Percentiles rank a stretch among this genome's conserved stretches.
Conservation (phyloP, 2,888 invertebrate genomes). For the Selenia dentaria region DNA sequence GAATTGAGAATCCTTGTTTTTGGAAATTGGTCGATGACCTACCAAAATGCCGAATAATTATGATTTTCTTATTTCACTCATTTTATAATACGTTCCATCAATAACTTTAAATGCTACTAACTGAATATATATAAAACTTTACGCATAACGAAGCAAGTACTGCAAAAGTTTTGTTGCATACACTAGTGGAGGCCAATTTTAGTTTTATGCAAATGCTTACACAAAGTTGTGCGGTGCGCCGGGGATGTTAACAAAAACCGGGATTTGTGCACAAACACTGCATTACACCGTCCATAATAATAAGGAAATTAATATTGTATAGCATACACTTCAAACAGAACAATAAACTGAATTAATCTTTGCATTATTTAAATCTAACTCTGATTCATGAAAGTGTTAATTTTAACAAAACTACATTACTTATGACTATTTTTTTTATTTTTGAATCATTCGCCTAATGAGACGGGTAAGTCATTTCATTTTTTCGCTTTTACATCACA, state of each 20-base stretch:
- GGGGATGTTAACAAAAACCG: slow-evolving; percentile 32
- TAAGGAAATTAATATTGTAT: slow-evolving; percentile 15
- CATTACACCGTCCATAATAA: slow-evolving; percentile 8
- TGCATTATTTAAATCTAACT: slow-evolving; percentile 1
- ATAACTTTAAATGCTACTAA: slow-evolving; percentile 21
- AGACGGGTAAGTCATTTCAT: too few species aligned
- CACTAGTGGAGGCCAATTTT: slow-evolving; percentile 57
- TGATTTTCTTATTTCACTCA: too few species aligned
- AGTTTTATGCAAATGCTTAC: slow-evolving; percentile 67
- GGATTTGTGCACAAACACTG: slow-evolving; percentile 18
- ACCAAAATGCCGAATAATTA: too few species aligned
- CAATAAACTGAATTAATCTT: not conserved
- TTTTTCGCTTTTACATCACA: too few species aligned
- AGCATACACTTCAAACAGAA: not conserved
- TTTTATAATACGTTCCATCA: too few species aligned
- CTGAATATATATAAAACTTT: slow-evolving; percentile 31
- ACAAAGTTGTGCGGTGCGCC: slow-evolving; percentile 19
- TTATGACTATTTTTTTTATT: too few species aligned
- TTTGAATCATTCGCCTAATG: too few species aligned
- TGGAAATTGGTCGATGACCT: too few species aligned
- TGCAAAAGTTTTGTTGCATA: slow-evolving; percentile 60
- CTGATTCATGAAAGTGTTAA: not conserved
- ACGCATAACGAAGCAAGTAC: slow-evolving; percentile 39
- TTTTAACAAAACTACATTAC: too few species aligned
- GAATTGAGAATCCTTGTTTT: too few species aligned